Evolutionary conservation across 2,888 invertebrate species (phyloP), one percentile per base, ranked within the genome.

Genomic region (Clistopyga incitator): DNA sequence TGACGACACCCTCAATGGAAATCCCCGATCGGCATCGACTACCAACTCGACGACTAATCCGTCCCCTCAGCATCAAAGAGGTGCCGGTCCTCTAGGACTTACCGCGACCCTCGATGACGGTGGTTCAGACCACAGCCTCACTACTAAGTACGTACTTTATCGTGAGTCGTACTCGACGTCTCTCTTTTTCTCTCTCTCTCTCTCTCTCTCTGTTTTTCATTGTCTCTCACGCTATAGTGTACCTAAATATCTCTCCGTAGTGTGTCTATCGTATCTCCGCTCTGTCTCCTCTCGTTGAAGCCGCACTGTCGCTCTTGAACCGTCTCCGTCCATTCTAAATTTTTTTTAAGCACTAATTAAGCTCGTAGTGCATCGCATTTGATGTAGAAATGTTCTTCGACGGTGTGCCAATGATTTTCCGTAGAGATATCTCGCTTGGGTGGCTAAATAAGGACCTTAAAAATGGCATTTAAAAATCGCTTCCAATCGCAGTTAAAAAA

Each of bases 1-100:
- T 88, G 92, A 92, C 89, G 92, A 92, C 90, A 92, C 90, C 90
- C 92, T 92, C 90, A 92, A 92, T 89, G 92, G 92, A 85, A 92
- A 92, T 90, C 90, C 91, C 87, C 90, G 88, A 85, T 87, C 90
- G 86, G 85, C 80, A 82, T 85, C 86, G 77, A 84, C 82, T 81
- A 85, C 86, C 82, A 89, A 87, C 86, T 82, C 86, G 71, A 83
- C 83, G 82, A 85, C 86, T 83, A 89, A 87, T 87, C 88, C 86
- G 88, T 87, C 89, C 86, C 84, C 87, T 85, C 78, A 85, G 85
- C 86, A 86, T 77, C 89, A 89, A 84, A 86, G 86, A 77, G 89
- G 82, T 86, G 86, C 88, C 81, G 82, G 84, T 85, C 85, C 82
- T 75, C 71, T 82, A 87, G 89, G 87, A 86, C 75, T 86, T 81